phyloP scores from a whole-genome alignment of 2,888 invertebrate genomes.

The Caenorhabditis drosophilae region DNA sequence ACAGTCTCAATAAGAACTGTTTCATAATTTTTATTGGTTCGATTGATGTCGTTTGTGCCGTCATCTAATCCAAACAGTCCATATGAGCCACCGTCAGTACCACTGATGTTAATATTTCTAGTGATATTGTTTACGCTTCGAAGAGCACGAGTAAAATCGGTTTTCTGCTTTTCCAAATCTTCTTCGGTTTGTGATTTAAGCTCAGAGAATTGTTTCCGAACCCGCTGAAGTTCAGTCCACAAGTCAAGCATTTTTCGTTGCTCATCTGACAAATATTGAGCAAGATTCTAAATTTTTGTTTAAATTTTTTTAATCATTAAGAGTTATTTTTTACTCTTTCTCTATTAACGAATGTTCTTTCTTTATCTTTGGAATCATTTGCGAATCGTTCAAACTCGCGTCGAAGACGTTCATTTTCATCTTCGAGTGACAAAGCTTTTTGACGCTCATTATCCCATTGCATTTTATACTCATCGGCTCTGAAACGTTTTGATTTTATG shows the following conservation, averaged over 20 bases:
- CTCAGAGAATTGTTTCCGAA: slow-evolving; percentile 65
- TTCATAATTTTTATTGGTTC: slow-evolving; percentile 56
- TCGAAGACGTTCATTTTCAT: slow-evolving; percentile 62
- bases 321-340: slow-evolving; percentile 38
- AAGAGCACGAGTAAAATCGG: slow-evolving; percentile 59
- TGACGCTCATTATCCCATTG: slow-evolving; percentile 65
- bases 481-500: too few species aligned
- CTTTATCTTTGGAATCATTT: slow-evolving; percentile 61
- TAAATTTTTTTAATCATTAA: neutral
- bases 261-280: slow-evolving; percentile 67
- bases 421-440: slow-evolving; percentile 57
- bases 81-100: slow-evolving; percentile 12
- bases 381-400: slow-evolving; percentile 63
- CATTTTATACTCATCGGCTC: slow-evolving; percentile 63
- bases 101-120: slow-evolving; percentile 21
- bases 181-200: slow-evolving; percentile 53
- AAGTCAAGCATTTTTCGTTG: slow-evolving; percentile 68
- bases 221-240: slow-evolving; percentile 67
- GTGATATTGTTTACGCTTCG: slow-evolving; percentile 47
- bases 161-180: slow-evolving; percentile 57
- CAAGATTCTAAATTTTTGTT: slow-evolving; percentile 57
- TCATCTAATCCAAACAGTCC: slow-evolving; percentile 30
- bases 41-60: slow-evolving; percentile 33
- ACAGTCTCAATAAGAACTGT: slow-evolving; percentile 57
- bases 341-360: slow-evolving; percentile 56